These are phyloP conservation scores for Sebastes oblongus DNA, from an alignment of 2,797 vertebrate genomes.

Conservation along the genomic window DNA sequence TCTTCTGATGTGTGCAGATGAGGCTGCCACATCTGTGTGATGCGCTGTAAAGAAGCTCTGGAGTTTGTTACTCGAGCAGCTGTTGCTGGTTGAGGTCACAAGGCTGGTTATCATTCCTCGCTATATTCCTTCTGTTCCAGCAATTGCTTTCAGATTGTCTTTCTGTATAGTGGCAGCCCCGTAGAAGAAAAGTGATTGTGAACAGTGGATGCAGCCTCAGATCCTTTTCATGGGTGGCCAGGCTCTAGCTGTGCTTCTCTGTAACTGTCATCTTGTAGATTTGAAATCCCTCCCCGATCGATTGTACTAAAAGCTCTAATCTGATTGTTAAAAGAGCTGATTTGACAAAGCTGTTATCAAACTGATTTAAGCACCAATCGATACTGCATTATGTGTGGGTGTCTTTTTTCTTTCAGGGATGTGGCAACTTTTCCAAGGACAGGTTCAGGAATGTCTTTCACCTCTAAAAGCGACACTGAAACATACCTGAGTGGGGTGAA, in stretches of 20 bases:
- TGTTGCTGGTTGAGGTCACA: conserved; percentile 25
- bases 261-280: conserved; percentile 79
- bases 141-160: conserved; percentile 52
- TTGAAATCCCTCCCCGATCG: conserved; percentile 79
- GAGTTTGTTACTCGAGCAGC: conserved; percentile 13
- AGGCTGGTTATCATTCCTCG: conserved; percentile 42
- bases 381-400: conserved; percentile 79
- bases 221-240: conserved; percentile 61
- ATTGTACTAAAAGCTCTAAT: conserved; percentile 86
- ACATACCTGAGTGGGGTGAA: neutral
- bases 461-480: conserved; percentile 36
- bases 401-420: conserved; percentile 63
- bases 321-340: conserved; percentile 88
- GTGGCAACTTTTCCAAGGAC: conserved; percentile 75
- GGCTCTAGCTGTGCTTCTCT: conserved; percentile 53
- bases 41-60: conserved; percentile 22
- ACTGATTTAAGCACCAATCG: conserved; percentile 85
- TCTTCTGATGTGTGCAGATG: conserved; percentile 37
- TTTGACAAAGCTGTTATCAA: conserved; percentile 88
- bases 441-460: conserved; percentile 43
- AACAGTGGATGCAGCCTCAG: conserved; percentile 39
- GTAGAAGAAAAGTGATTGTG: conserved; percentile 46
- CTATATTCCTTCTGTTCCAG: conserved; percentile 46
- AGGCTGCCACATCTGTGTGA: conserved; percentile 27
- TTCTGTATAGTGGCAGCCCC: conserved; percentile 14